phyloP scores from a whole-genome alignment of 2,113 vertebrate species.

The Mustela nigripes region DNA sequence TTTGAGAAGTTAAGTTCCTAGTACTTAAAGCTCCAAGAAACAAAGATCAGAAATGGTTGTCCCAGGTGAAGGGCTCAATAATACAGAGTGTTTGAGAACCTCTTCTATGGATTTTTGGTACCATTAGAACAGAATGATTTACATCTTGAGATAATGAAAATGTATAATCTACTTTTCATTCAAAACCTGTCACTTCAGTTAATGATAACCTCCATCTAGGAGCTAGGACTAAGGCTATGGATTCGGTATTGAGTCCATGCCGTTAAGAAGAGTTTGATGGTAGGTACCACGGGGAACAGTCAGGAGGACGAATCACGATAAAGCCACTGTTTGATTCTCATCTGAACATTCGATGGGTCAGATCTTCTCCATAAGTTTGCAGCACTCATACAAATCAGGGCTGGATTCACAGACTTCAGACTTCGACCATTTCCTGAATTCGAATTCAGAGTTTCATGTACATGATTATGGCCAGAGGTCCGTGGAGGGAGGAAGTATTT shows the following conservation, averaged over 20 bases:
- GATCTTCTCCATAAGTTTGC: neutral
- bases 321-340: neutral
- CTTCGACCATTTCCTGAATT: neutral
- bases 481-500: neutral
- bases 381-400: neutral
- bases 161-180: neutral
- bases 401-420: neutral
- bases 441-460: neutral
- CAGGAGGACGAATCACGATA: neutral
- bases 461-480: neutral
- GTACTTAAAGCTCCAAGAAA: neutral
- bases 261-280: neutral
- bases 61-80: neutral
- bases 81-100: neutral
- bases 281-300: neutral
- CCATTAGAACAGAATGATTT: neutral
- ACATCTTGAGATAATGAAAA: neutral
- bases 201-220: neutral
- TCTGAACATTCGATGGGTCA: neutral
- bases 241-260: neutral
- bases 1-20: neutral
- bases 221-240: neutral
- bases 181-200: neutral
- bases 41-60: neutral
- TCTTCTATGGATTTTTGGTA: neutral